Percentiles rank a stretch among this genome's conserved stretches.
These are phyloP conservation scores for Marmota monax DNA, from an alignment of 2,113 vertebrate species.

Conservation along the genomic window DNA sequence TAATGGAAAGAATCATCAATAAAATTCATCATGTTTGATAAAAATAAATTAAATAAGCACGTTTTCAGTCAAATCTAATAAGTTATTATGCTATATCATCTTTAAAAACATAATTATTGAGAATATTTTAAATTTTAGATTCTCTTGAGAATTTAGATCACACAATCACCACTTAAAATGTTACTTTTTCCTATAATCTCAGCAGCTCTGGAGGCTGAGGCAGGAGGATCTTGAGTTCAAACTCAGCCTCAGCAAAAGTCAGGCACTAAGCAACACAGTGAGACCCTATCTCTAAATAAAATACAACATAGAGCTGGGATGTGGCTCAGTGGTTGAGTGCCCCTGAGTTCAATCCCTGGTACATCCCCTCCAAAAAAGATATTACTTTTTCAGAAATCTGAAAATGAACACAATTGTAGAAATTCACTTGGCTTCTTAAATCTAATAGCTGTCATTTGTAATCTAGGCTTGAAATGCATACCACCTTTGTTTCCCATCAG, in stretches of 20 bases:
- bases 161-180: not conserved
- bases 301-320: too few species aligned
- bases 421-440: constrained; percentile 21
- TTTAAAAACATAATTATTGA: not conserved
- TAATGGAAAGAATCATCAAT: not conserved
- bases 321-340: too few species aligned
- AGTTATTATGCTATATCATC: not conserved
- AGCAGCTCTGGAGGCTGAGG: too few species aligned
- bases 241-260: too few species aligned
- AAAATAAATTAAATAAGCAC: constrained; percentile 12
- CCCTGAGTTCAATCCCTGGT: too few species aligned
- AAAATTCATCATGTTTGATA: constrained; percentile 10
- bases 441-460: not conserved
- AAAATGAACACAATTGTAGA: constrained; percentile 31
- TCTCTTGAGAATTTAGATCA: constrained; percentile 39
- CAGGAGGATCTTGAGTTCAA: too few species aligned
- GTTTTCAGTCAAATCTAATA: constrained; percentile 30
- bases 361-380: too few species aligned
- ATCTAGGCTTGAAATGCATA: not conserved
- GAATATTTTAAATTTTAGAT: constrained; percentile 52
- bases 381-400: constrained; percentile 40
- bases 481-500: not conserved
- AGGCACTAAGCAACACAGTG: too few species aligned
- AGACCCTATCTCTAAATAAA: too few species aligned
- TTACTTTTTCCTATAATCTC: not conserved